Evolutionary conservation across 2,797 vertebrate genomes (phyloP).

Genomic region (Pitangus sulphuratus): DNA sequence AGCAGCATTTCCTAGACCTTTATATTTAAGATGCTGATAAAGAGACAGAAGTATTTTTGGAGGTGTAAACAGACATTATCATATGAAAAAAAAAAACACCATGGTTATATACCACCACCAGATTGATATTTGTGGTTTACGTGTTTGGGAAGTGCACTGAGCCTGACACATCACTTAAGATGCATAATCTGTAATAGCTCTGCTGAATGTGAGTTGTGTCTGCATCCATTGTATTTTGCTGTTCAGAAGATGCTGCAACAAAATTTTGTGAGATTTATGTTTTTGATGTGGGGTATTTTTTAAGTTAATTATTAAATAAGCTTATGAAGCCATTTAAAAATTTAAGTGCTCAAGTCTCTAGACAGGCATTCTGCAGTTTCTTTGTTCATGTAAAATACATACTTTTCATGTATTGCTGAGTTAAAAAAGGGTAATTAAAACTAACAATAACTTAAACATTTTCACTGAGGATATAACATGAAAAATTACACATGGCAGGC

Average conservation of each 20-base stretch:
- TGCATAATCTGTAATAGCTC: neutral
- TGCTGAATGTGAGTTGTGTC: neutral
- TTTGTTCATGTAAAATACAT: neutral
- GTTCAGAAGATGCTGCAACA: neutral
- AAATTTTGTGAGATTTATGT: neutral
- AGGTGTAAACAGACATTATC: neutral
- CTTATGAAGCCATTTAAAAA: neutral
- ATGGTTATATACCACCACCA: neutral
- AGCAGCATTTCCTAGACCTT: neutral
- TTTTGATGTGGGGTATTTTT: neutral
- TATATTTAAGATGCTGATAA: neutral
- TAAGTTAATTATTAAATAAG: neutral
- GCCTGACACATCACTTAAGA: neutral
- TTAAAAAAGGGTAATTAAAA: neutral
- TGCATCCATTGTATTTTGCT: accelerated
- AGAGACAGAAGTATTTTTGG: neutral
- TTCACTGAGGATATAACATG: neutral
- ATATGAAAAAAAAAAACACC: neutral
- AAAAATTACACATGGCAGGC: neutral
- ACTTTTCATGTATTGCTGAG: neutral
- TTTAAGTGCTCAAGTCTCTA: neutral
- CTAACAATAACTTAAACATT: neutral
- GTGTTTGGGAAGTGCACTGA: neutral
- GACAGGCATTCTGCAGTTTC: neutral
- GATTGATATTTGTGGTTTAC: neutral